Percentiles rank a stretch among this genome's conserved stretches.
These are phyloP conservation scores for Prunella fulvescens DNA, from an alignment of 2,113 vertebrate species.

Conservation along the genomic window DNA sequence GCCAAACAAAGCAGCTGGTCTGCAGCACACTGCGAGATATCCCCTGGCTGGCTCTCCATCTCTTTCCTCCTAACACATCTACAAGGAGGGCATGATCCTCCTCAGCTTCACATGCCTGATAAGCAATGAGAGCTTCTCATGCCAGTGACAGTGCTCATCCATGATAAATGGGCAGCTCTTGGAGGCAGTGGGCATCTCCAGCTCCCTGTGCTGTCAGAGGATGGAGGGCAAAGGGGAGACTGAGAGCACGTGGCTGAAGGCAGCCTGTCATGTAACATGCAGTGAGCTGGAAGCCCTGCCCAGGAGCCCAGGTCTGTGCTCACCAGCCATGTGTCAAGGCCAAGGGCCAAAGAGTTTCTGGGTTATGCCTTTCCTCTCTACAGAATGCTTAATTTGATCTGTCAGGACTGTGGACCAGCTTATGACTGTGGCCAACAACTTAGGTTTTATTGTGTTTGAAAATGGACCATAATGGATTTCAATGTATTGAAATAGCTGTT, in stretches of 20 bases:
- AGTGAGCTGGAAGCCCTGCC: background rate
- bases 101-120: background rate
- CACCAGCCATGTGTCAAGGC: rapidly evolving
- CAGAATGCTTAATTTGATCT: background rate
- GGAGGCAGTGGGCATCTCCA: background rate
- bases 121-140: background rate
- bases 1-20: background rate
- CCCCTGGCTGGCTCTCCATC: background rate
- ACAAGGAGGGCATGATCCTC: background rate
- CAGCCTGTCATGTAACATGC: rapidly evolving
- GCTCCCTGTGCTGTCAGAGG: background rate
- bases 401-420: rapidly evolving
- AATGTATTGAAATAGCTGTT: background rate
- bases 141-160: background rate
- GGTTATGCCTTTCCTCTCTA: background rate
- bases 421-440: background rate
- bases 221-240: background rate
- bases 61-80: background rate
- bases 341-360: background rate
- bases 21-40: background rate
- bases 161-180: background rate
- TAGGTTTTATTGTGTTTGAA: background rate
- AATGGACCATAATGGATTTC: background rate
- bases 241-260: background rate
- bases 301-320: rapidly evolving